Evolutionary conservation across 2,113 vertebrate species (phyloP).

Genomic region (Cynopterus brachyotis): DNA sequence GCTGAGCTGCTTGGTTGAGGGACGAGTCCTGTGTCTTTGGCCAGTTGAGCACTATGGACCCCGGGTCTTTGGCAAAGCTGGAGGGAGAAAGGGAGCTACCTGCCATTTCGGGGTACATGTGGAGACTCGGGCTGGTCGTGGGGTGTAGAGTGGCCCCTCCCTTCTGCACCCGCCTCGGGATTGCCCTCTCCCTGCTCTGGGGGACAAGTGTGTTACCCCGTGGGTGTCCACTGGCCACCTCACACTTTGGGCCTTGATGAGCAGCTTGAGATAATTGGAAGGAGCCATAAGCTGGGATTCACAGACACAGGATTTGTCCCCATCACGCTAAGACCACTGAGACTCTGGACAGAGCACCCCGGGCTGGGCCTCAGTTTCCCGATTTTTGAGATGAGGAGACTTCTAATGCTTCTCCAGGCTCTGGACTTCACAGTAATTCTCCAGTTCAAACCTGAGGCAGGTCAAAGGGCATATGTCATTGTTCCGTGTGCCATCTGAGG

Average conservation of each 20-base stretch:
- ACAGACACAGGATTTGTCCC: neutral
- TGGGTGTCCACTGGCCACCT: neutral
- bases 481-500: neutral
- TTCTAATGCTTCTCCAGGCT: neutral
- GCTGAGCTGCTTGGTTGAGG: neutral
- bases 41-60: neutral
- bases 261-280: neutral
- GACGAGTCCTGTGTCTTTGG: neutral
- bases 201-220: neutral
- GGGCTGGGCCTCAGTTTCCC: neutral
- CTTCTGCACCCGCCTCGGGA: fast-evolving
- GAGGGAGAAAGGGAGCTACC: neutral
- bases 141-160: neutral
- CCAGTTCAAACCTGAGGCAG: neutral
- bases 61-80: neutral
- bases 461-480: neutral
- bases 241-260: neutral
- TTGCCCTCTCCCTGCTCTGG: neutral
- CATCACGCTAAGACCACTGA: neutral
- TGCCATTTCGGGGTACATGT: neutral
- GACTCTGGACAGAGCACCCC: no score
- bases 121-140: neutral
- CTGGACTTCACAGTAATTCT: neutral
- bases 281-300: neutral
- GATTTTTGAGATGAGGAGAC: neutral